Conservation (phyloP, 2,888 invertebrate genomes). For the Agrotis clavis region DNA sequence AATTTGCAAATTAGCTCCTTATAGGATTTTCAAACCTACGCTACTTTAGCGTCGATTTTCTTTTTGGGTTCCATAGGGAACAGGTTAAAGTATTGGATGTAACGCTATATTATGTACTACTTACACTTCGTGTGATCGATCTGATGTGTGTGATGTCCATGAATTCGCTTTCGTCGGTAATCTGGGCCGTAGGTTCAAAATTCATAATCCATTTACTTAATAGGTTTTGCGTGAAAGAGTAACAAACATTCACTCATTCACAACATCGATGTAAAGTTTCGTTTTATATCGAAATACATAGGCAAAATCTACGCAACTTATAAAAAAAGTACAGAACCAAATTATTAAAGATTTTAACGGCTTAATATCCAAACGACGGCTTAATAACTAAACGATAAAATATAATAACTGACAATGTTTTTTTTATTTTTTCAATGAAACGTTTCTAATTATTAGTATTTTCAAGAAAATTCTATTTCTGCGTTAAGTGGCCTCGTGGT, state of each 20-base stretch:
- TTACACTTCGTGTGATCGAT: background rate
- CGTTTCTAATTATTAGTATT: slow-evolving; percentile 46
- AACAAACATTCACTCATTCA: too few relatives aligned
- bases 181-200: too few relatives aligned
- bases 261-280: too few relatives aligned
- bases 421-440: slow-evolving; percentile 23
- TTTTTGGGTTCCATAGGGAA: slow-evolving; percentile 35
- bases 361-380: background rate
- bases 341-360: background rate
- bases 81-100: background rate
- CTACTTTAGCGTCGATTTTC: slow-evolving; percentile 17
- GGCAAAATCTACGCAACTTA: background rate
- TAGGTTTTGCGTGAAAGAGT: too few relatives aligned
- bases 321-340: slow-evolving; percentile 14
- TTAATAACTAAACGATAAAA: too few relatives aligned
- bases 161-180: too few relatives aligned
- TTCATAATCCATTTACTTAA: too few relatives aligned
- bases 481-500: slow-evolving; percentile 33
- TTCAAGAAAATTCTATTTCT: slow-evolving; percentile 50
- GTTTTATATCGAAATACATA: background rate
- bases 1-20: slow-evolving; percentile 86
- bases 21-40: slow-evolving; percentile 79
- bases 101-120: background rate
- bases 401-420: too few relatives aligned
- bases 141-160: background rate